Evolutionary conservation across 2,113 vertebrate species (phyloP).

Genomic region (pig (Sus scrofa)): DNA sequence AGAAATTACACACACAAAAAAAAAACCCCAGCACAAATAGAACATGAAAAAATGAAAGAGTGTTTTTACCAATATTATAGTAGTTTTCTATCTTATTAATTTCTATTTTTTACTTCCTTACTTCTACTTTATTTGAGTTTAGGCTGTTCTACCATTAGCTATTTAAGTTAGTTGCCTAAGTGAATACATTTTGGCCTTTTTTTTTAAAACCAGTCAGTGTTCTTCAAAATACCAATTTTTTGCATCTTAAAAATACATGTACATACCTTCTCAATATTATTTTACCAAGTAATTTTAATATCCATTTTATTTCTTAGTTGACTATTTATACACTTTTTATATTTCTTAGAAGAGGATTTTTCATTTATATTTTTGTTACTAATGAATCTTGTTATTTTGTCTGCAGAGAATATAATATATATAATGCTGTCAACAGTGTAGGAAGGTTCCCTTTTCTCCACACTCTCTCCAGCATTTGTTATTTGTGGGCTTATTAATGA

Average conservation of each 20-base stretch:
- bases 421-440: too few species aligned
- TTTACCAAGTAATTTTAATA: background rate
- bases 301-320: background rate
- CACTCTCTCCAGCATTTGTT: too few species aligned
- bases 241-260: background rate
- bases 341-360: background rate
- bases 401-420: background rate
- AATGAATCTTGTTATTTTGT: background rate
- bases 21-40: background rate
- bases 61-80: background rate
- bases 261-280: background rate
- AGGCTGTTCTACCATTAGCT: background rate
- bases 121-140: background rate
- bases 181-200: background rate
- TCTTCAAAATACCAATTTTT: background rate
- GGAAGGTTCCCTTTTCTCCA: too few species aligned
- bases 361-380: background rate
- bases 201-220: background rate
- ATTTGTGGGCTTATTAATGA: too few species aligned
- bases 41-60: background rate
- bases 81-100: background rate
- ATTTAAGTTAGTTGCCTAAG: background rate
- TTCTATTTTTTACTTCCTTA: background rate
- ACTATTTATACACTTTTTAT: background rate
- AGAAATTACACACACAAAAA: background rate